phyloP scores from a whole-genome alignment of 2,797 vertebrate genomes.

The Bradypodion ventrale region DNA sequence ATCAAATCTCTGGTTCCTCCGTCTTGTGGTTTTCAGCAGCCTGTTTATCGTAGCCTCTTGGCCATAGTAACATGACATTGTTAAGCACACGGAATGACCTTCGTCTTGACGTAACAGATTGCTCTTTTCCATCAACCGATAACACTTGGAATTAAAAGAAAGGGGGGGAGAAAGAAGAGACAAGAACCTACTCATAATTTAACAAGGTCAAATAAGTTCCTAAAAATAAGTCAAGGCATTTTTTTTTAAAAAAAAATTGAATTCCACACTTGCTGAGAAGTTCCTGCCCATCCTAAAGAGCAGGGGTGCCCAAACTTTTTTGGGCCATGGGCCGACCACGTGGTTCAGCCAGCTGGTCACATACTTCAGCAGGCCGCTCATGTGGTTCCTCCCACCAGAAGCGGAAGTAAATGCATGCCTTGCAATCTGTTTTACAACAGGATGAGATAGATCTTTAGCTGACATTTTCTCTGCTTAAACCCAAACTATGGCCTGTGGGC shows the following conservation, averaged over 20 bases:
- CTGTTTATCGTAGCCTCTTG: constrained; percentile 60
- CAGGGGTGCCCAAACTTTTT: too few species aligned
- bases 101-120: constrained; percentile 61
- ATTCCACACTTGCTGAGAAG: constrained; percentile 34
- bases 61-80: constrained; percentile 61
- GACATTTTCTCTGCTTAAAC: too few species aligned
- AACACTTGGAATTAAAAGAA: neutral
- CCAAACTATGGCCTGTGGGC: too few species aligned
- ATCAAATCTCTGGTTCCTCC: constrained; percentile 58
- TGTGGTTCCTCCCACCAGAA: too few species aligned
- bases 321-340: too few species aligned
- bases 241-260: neutral
- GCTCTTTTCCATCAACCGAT: constrained; percentile 46
- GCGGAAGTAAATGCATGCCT: too few species aligned
- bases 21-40: constrained; percentile 54
- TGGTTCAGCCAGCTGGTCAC: too few species aligned
- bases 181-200: constrained; percentile 5
- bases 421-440: too few species aligned
- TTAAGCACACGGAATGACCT: constrained; percentile 47
- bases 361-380: too few species aligned
- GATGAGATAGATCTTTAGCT: too few species aligned
- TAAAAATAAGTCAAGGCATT: constrained; percentile 30
- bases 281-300: constrained; percentile 55
- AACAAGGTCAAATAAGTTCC: constrained; percentile 38
- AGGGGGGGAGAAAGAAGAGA: neutral